Base-by-base conservation (phyloP, 53 echinoderm and acorn worm species). In the Apostichopus leukothele region DNA sequence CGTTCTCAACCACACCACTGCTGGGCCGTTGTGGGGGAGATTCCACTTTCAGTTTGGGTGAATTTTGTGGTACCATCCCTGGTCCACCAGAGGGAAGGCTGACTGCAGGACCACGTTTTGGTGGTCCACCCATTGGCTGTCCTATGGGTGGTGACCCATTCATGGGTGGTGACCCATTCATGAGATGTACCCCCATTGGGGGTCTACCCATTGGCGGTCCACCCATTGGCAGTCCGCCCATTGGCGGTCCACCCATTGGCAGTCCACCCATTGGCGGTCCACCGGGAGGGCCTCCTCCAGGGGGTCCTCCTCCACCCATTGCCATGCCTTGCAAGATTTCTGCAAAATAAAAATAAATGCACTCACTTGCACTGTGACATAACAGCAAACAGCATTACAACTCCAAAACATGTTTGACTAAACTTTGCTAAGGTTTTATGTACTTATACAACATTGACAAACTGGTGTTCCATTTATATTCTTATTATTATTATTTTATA, bases 261-360 rank as follows among this genome's bases (percentile, higher is more conserved):
- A 90, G 92, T 60, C 88, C 75, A 10, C 91, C 88, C 50, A 83
- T 83, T 9, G 93, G 92, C 10, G 92, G 92, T n/a, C 92, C 92
- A 4, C 73, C 91, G 25, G 83, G 80, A 13, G 90, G 83, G 50
- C 79, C 79, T 39, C 90, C 90, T 0, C 92, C 92, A 16, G 91
- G 88, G 13, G 91, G 91, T 76, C 67, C 74, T 20, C 86, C 90
- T 12, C 92, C 94, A 60, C 89, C 88, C 53, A 52, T 90, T 51
- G 73, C 20, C 19, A 83, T 67, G 8, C 51, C 52, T 74, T 90
- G 50, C 10, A 79, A 53, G 67, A 89, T 53, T 89, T 89, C 89
- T 89, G 89, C 14, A 76, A 86, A 14, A 66, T 10, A 89, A 27
- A 63, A 39, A 79, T 12, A 76, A 20, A 13, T 57, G 7, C 10